phyloP scores from a whole-genome alignment of 2,888 invertebrate genomes.

The Ceramica pisi region DNA sequence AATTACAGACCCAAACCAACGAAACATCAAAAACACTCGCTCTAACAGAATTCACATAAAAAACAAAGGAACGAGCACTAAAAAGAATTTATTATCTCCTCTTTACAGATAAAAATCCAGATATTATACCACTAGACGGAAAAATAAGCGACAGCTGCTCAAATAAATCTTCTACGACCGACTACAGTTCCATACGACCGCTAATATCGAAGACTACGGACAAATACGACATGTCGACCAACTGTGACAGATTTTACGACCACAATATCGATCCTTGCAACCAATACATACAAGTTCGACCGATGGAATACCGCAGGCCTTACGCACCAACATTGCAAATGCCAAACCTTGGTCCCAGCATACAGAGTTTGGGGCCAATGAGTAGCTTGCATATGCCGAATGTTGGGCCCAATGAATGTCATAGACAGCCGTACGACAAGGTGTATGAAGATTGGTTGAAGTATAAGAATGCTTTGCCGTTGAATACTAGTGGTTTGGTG shows the following conservation, averaged over 20 bases:
- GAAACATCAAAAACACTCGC: conserved; percentile 24
- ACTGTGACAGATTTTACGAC: conserved; percentile 83
- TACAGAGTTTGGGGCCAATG: conserved; percentile 77
- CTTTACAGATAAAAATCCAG: conserved; percentile 88
- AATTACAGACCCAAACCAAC: conserved; percentile 10
- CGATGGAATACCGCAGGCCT: conserved; percentile 81
- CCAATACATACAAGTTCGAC: conserved; percentile 85
- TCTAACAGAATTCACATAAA: conserved; percentile 42
- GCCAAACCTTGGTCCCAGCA: conserved; percentile 79
- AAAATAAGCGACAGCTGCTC: conserved; percentile 88
- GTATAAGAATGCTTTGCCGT: conserved; percentile 87
- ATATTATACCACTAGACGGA: conserved; percentile 87
- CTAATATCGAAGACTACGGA: conserved; percentile 83
- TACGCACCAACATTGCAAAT: conserved; percentile 71
- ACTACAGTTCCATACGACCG: conserved; percentile 85
- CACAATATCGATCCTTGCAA: conserved; percentile 82
- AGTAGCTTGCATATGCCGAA: conserved; percentile 67
- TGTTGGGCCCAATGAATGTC: conserved; percentile 81
- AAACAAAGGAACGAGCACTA: conserved; percentile 49
- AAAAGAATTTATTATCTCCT: conserved; percentile 54
- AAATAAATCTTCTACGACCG: conserved; percentile 86
- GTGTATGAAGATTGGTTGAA: conserved; percentile 91
- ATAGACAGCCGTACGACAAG: conserved; percentile 83
- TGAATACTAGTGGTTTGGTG: conserved; percentile 86
- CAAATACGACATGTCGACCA: conserved; percentile 82